A percentile compares a stretch with the other conserved stretches of the same genome.
Evolutionary conservation across 2,797 vertebrate species (phyloP).

Genomic region (Falco concolor): DNA sequence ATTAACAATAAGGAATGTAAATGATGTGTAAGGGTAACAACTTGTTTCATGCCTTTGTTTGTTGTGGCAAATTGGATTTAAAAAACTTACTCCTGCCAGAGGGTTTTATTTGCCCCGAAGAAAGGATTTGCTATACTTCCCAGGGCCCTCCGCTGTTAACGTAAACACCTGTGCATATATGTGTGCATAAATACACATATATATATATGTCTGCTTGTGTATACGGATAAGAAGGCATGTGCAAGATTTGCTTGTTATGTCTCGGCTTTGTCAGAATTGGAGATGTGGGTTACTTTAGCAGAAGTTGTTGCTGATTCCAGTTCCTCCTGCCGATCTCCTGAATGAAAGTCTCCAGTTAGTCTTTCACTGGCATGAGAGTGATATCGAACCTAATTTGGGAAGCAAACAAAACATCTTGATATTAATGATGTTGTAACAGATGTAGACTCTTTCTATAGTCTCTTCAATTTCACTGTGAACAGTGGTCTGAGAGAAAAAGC

Average conservation of each 20-base stretch:
- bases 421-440: rapidly evolving
- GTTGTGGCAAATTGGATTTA: constrained; percentile 28
- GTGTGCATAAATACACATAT: not conserved
- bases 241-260: rapidly evolving
- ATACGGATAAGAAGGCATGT: rapidly evolving
- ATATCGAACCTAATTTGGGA: not conserved
- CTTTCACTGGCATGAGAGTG: rapidly evolving
- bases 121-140: not conserved
- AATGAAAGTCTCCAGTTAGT: not conserved
- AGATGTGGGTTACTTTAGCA: not conserved
- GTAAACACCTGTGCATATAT: rapidly evolving
- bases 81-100: not conserved
- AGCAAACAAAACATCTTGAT: not conserved
- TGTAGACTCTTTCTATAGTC: rapidly evolving
- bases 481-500: rapidly evolving
- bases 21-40: not conserved
- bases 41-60: not conserved
- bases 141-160: not conserved
- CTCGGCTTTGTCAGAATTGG: not conserved
- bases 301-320: rapidly evolving
- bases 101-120: not conserved
- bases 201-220: rapidly evolving
- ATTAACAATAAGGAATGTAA: not conserved
- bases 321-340: not conserved
- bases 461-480: rapidly evolving